Conservation (phyloP, 92 coral and sea anemone genomes). For the Muricea muricata region DNA sequence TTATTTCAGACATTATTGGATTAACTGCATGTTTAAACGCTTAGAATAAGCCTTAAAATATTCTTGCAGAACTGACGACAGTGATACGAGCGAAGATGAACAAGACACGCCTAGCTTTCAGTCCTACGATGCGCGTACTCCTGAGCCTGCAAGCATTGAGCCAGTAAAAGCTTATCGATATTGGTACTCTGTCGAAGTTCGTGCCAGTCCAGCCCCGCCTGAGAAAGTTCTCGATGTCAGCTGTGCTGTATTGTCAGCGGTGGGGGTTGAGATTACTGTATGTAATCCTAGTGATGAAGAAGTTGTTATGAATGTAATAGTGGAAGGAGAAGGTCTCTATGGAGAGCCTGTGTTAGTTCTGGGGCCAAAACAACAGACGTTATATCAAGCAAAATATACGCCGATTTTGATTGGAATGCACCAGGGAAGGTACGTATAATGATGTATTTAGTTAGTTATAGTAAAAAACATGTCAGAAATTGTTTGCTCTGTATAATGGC, state of each 20-base stretch:
- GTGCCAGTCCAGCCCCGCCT: conserved; percentile 79
- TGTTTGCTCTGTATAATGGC: background rate
- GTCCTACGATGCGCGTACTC: conserved; percentile 40
- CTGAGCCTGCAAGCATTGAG: background rate
- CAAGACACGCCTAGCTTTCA: conserved; percentile 4
- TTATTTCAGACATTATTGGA: too few relatives aligned
- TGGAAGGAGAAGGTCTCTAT: conserved; percentile 84
- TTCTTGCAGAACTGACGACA: conserved; percentile 62
- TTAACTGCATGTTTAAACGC: too few relatives aligned
- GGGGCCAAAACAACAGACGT: conserved; percentile 83
- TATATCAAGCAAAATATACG: conserved; percentile 78
- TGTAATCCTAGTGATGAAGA: conserved; percentile 90
- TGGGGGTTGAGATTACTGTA: conserved; percentile 86
- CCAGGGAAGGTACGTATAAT: conserved; percentile 78
- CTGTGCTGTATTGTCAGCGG: conserved; percentile 91
- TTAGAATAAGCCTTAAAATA: too few relatives aligned
- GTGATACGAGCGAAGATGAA: conserved; percentile 76
- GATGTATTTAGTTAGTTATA: too few relatives aligned
- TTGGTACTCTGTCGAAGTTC: conserved; percentile 93
- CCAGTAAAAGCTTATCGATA: conserved; percentile 74
- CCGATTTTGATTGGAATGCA: conserved; percentile 88
- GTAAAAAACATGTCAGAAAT: too few relatives aligned
- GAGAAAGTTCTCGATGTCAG: conserved; percentile 88
- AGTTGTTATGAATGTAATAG: conserved; percentile 76
- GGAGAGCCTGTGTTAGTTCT: conserved; percentile 80